Conservation (phyloP, 2,888 invertebrate genomes). For the Parnassius apollo region DNA sequence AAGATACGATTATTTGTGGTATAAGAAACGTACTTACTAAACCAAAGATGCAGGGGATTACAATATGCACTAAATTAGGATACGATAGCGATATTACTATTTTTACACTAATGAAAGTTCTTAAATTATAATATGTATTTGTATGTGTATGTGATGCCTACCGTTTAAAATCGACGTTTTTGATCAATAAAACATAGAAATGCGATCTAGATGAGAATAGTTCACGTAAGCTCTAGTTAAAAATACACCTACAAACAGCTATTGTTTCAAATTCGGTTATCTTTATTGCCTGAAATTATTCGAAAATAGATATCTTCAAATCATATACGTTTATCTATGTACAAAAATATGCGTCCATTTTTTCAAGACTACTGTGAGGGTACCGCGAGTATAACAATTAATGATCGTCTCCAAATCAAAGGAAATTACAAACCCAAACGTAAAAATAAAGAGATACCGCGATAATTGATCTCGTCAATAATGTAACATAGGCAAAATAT, state of each 20-base stretch:
- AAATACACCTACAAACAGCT: conserved; percentile 1
- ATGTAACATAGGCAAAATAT: no score
- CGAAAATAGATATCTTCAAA: conserved; percentile 27
- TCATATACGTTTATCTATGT: conserved; percentile 26
- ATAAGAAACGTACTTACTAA: not conserved
- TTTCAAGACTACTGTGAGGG: not conserved
- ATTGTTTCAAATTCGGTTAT: conserved; percentile 15
- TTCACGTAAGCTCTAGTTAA: not conserved
- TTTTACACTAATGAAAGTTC: no score
- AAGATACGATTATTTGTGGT: no score
- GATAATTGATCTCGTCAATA: no score
- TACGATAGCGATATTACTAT: not conserved
- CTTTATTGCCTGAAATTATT: conserved; percentile 20
- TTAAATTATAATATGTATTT: no score
- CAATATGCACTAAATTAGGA: not conserved
- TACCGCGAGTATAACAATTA: no score
- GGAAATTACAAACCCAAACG: no score
- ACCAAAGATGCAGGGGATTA: not conserved
- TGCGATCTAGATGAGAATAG: not conserved
- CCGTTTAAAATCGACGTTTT: no score
- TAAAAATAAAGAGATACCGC: no score
- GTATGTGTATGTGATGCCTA: no score
- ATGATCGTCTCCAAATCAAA: no score
- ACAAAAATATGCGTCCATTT: conserved; percentile 31
- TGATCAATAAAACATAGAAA: no score